These are phyloP conservation scores for Pteromalus puparum DNA, from an alignment of 1,140 invertebrate species.

Conservation along the genomic window DNA sequence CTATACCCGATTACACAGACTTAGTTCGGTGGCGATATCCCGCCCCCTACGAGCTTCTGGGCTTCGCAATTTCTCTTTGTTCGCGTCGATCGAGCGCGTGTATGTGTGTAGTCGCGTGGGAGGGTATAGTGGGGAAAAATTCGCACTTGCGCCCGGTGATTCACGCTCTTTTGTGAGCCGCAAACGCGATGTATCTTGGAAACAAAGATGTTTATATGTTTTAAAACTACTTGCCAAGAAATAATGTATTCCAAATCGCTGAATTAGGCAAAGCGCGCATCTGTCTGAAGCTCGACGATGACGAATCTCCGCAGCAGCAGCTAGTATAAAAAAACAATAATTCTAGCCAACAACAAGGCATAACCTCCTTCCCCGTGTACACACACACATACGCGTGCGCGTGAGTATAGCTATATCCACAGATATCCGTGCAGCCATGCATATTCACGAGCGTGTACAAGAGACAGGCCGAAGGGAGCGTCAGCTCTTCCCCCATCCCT, in stretches of 20 bases:
- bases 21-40: slow-evolving; percentile 39
- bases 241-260: neutral
- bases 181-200: neutral
- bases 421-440: slow-evolving; percentile 12
- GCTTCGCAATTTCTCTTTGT: slow-evolving; percentile 63
- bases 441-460: slow-evolving; percentile 34
- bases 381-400: neutral
- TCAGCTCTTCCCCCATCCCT: slow-evolving; percentile 55
- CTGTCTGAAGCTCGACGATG: neutral
- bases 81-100: slow-evolving; percentile 54
- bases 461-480: slow-evolving; percentile 20
- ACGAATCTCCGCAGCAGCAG: neutral
- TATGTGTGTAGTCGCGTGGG: neutral
- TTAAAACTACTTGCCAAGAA: neutral
- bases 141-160: neutral
- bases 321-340: slow-evolving; percentile 2
- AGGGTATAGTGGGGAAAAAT: neutral
- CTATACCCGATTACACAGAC: slow-evolving; percentile 42
- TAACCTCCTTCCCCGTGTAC: slow-evolving; percentile 18
- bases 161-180: neutral
- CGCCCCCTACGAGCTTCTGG: neutral
- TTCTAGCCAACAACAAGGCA: slow-evolving; percentile 4
- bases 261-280: neutral
- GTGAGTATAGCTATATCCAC: neutral
- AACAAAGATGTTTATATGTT: neutral